Conservation (phyloP, 2,113 vertebrate genomes). For the Thryonomys swinderianus region DNA sequence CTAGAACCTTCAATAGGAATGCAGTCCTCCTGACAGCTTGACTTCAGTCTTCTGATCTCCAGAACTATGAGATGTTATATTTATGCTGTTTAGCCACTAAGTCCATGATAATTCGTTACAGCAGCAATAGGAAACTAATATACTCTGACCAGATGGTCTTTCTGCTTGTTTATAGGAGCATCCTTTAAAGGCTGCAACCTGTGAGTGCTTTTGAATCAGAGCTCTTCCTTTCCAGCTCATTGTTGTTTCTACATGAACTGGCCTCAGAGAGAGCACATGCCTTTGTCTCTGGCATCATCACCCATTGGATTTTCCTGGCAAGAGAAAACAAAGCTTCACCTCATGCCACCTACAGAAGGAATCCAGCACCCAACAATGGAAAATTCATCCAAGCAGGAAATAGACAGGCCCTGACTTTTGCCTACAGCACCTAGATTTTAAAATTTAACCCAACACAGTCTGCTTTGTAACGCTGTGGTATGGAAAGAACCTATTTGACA, state of each 20-base stretch:
- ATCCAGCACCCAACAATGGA: constrained; percentile 66
- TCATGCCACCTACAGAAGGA: constrained; percentile 47
- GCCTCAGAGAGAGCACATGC: not conserved
- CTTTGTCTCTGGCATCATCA: constrained; percentile 72
- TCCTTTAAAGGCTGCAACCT: not conserved
- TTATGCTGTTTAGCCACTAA: not conserved
- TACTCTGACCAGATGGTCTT: too few relatives aligned
- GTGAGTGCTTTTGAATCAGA: not conserved
- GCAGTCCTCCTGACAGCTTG: not conserved
- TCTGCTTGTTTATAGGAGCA: not conserved
- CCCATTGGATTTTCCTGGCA: constrained; percentile 75
- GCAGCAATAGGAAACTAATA: not conserved
- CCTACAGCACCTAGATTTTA: not conserved
- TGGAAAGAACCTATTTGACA: not conserved
- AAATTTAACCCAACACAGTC: not conserved
- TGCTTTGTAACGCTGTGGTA: not conserved
- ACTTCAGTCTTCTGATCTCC: not conserved
- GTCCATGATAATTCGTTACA: not conserved
- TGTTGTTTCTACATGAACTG: not conserved
- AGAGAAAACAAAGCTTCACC: constrained; percentile 45
- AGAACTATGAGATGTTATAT: not conserved
- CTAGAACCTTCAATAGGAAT: not conserved
- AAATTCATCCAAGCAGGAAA: constrained; percentile 53
- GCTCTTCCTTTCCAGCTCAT: not conserved
- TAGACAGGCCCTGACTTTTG: not conserved